Evolutionary conservation across 2,797 vertebrate genomes (phyloP).

Genomic region (Sebastes kiyomatsui): DNA sequence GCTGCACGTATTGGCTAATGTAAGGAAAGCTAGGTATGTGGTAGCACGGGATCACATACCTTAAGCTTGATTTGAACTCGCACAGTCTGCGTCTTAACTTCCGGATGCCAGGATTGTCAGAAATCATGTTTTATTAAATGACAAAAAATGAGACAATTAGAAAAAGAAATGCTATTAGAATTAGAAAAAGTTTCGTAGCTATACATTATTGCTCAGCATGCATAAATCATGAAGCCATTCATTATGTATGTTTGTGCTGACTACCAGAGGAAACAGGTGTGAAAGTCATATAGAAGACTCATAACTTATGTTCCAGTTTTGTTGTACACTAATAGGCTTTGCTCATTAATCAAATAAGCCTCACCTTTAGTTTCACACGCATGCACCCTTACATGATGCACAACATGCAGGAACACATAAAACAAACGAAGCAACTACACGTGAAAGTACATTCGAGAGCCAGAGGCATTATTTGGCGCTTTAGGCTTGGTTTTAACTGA

Average conservation of each 20-base stretch:
- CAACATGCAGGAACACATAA: background rate
- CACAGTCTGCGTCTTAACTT: background rate
- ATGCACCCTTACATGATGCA: background rate
- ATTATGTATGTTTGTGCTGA: constrained; percentile 61
- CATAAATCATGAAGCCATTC: constrained; percentile 49
- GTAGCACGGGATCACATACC: background rate
- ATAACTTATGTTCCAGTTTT: constrained; percentile 36
- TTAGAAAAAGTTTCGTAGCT: constrained; percentile 8
- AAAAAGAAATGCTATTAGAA: constrained; percentile 12
- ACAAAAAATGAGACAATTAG: constrained; percentile 21
- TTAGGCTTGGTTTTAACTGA: constrained; percentile 1
- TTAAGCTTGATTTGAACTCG: background rate
- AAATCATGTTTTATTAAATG: constrained; percentile 48
- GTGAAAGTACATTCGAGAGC: background rate
- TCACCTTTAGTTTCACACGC: background rate
- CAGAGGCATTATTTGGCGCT: constrained; percentile 5
- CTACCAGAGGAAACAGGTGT: constrained; percentile 29
- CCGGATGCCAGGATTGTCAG: background rate
- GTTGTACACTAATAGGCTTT: constrained; percentile 25
- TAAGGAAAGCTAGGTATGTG: background rate
- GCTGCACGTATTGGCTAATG: background rate
- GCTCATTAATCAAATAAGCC: constrained; percentile 35
- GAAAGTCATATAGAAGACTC: constrained; percentile 56
- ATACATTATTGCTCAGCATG: constrained; percentile 46
- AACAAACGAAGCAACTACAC: background rate